Evolutionary conservation across 2,797 vertebrate species (phyloP).

Genomic region (Chloroceryle inda): DNA sequence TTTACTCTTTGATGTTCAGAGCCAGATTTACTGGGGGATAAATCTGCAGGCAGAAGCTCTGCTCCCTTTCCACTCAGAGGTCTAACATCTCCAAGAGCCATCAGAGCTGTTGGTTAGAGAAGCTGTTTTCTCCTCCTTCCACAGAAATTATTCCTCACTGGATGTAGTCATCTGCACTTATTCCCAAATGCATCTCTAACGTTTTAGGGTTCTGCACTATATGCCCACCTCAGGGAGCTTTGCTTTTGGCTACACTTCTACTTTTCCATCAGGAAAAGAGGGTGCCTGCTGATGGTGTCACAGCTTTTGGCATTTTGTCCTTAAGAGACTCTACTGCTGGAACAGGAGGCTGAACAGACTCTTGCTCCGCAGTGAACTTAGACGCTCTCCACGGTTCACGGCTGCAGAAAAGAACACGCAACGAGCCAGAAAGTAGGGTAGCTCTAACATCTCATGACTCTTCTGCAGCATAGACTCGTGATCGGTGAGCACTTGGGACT

Average conservation of each 20-base stretch:
- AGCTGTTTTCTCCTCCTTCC: background rate
- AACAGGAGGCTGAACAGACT: background rate
- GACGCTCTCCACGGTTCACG: background rate
- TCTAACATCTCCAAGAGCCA: background rate
- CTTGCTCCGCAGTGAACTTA: background rate
- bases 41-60: background rate
- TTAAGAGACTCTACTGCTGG: background rate
- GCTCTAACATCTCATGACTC: background rate
- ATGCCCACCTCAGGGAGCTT: background rate
- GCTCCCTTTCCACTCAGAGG: background rate
- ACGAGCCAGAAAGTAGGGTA: background rate
- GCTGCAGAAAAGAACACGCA: conserved; percentile 15
- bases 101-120: background rate
- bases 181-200: background rate
- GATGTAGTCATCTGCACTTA: background rate
- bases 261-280: background rate
- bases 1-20: background rate
- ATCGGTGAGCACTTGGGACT: background rate
- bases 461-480: background rate
- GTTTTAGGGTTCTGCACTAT: background rate
- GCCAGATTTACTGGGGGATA: background rate
- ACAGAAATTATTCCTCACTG: background rate
- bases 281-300: background rate
- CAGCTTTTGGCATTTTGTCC: background rate
- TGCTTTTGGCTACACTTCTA: background rate